Conservation (phyloP, 2,797 vertebrate genomes). For the Neopelma chrysocephalum region DNA sequence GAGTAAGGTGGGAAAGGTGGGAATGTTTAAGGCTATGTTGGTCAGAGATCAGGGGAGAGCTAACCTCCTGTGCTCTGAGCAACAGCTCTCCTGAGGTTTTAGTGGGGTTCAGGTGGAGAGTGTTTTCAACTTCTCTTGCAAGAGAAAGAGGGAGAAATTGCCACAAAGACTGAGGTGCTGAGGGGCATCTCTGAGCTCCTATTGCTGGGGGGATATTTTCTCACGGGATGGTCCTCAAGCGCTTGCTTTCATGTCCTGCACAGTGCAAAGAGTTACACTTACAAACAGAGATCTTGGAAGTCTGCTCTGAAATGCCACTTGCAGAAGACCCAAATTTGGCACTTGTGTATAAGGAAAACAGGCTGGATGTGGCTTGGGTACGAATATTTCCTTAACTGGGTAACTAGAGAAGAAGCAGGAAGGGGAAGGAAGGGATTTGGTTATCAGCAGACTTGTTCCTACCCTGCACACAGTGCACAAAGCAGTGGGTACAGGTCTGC, state of each 20-base stretch:
- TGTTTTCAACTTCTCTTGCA: neutral
- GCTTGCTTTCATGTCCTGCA: neutral
- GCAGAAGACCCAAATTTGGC: neutral
- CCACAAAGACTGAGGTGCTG: neutral
- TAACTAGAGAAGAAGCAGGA: neutral
- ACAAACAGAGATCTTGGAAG: neutral
- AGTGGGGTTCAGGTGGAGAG: neutral
- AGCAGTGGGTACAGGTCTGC: neutral
- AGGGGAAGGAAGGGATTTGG: neutral
- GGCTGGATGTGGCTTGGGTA: neutral
- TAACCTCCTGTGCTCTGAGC: neutral
- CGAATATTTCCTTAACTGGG: neutral
- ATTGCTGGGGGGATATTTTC: neutral
- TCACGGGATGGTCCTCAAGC: neutral
- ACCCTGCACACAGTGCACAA: rapidly evolving
- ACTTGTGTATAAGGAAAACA: neutral
- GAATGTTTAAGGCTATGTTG: neutral
- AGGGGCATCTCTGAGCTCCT: neutral
- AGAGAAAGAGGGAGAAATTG: neutral
- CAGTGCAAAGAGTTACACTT: neutral
- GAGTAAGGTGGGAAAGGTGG: neutral
- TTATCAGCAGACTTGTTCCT: neutral
- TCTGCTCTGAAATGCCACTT: neutral
- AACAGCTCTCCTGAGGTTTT: neutral
- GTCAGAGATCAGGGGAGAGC: neutral